Evolutionary conservation across 2,888 invertebrate species (phyloP).

Genomic region (Xestia xanthographa): DNA sequence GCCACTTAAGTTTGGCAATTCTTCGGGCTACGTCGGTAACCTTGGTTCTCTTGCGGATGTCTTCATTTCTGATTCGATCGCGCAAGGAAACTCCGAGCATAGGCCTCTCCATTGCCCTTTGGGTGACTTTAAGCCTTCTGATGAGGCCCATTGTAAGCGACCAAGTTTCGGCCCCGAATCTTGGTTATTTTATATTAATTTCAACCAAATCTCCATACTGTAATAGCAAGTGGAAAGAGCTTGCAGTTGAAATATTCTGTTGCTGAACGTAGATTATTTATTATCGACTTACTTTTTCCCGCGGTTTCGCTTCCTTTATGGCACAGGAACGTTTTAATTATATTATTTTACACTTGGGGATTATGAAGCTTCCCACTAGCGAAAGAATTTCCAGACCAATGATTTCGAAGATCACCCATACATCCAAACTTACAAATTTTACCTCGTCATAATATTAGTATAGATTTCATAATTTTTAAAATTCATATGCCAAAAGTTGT

Average conservation of each 20-base stretch:
- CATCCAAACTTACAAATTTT: background rate
- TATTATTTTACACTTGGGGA: background rate
- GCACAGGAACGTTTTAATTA: background rate
- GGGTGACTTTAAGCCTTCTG: too few species aligned
- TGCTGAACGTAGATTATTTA: background rate
- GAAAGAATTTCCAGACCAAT: background rate
- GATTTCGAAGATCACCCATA: background rate
- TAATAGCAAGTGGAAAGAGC: background rate
- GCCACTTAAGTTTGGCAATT: too few species aligned
- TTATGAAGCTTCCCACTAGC: background rate
- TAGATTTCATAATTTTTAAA: too few species aligned
- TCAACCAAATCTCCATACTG: background rate
- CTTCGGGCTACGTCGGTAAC: too few species aligned
- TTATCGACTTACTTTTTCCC: background rate
- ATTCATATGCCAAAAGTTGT: too few species aligned
- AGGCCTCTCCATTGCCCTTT: too few species aligned
- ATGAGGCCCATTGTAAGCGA: too few species aligned
- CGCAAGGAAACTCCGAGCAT: too few species aligned
- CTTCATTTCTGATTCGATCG: too few species aligned
- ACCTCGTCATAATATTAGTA: background rate
- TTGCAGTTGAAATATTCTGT: background rate
- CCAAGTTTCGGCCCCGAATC: too few species aligned
- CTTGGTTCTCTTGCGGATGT: too few species aligned
- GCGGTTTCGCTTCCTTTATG: background rate
- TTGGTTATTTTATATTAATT: background rate